Percentiles rank a stretch among this genome's conserved stretches.
These are phyloP conservation scores for Centropyge bicolor DNA, from an alignment of 2,797 vertebrate species.

Conservation along the genomic window DNA sequence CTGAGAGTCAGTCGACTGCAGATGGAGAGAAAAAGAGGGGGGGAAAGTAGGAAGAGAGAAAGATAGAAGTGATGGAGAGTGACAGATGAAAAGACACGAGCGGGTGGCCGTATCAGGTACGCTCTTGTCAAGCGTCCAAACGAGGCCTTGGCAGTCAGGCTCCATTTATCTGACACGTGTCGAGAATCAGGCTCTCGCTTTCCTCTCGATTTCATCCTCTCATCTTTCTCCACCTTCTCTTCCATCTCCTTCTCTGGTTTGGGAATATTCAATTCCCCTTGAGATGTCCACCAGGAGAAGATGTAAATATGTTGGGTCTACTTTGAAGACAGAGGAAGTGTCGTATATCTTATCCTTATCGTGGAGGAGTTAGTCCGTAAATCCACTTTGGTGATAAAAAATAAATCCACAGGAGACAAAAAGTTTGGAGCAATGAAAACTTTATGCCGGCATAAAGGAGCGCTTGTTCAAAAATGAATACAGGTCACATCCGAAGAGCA, in stretches of 20 bases:
- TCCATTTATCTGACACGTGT: conserved; percentile 48
- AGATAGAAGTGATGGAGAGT: conserved; percentile 21
- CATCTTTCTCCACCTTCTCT: not conserved
- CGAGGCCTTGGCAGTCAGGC: conserved; percentile 24
- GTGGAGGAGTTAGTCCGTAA: too few species aligned
- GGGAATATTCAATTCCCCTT: conserved; percentile 21
- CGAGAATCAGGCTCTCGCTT: conserved; percentile 12
- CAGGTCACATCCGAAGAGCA: too few species aligned
- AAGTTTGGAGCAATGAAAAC: too few species aligned
- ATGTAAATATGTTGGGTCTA: not conserved
- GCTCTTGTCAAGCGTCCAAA: conserved; percentile 14
- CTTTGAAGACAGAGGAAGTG: not conserved
- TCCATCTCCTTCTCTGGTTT: not conserved
- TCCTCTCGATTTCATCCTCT: conserved; percentile 20
- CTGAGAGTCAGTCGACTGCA: conserved; percentile 22
- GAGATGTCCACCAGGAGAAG: conserved; percentile 10
- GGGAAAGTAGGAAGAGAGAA: not conserved
- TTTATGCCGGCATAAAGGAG: too few species aligned
- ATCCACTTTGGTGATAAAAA: too few species aligned
- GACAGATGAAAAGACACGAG: conserved; percentile 25
- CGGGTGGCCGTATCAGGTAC: conserved; percentile 1
- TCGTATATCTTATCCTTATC: too few species aligned
- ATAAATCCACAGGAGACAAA: too few species aligned
- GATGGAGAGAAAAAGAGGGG: not conserved
- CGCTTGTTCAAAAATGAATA: too few species aligned